Evolutionary conservation across 2,797 vertebrate genomes (phyloP).

Genomic region (Malacoraja senta): DNA sequence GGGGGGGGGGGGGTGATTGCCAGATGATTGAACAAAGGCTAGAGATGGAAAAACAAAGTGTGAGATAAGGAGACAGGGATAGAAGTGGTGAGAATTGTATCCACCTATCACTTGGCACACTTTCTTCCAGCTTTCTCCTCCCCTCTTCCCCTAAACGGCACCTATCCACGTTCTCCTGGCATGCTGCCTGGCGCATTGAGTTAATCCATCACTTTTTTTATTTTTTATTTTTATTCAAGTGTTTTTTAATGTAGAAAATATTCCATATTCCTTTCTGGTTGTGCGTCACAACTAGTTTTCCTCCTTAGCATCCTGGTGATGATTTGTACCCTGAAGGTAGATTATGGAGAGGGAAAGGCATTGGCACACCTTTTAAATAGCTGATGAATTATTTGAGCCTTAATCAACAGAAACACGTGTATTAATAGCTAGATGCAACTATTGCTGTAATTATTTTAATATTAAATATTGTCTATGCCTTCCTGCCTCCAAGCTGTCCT

Average conservation of each 20-base stretch:
- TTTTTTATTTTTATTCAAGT: too few relatives aligned
- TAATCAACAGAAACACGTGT: neutral
- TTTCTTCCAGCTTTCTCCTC: too few relatives aligned
- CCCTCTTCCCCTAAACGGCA: too few relatives aligned
- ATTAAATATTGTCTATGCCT: conserved; percentile 28
- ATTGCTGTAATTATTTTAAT: conserved; percentile 32
- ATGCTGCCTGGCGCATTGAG: too few relatives aligned
- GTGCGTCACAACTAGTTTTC: neutral
- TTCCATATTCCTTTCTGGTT: neutral
- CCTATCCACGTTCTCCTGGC: too few relatives aligned
- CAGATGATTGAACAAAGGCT: too few relatives aligned
- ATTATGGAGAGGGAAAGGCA: neutral
- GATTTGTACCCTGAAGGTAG: neutral
- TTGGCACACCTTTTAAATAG: neutral
- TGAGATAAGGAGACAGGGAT: too few relatives aligned
- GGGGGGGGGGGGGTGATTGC: too few relatives aligned
- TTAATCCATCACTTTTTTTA: too few relatives aligned
- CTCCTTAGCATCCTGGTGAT: neutral
- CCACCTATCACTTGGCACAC: too few relatives aligned
- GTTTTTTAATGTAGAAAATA: neutral
- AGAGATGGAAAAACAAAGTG: too few relatives aligned
- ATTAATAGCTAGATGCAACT: neutral
- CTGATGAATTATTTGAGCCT: neutral
- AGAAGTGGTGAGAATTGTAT: too few relatives aligned
- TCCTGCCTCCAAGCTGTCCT: conserved; percentile 35